Evolutionary conservation across 1,140 invertebrate species (phyloP).

Genomic region (Trachelipus rathkii): DNA sequence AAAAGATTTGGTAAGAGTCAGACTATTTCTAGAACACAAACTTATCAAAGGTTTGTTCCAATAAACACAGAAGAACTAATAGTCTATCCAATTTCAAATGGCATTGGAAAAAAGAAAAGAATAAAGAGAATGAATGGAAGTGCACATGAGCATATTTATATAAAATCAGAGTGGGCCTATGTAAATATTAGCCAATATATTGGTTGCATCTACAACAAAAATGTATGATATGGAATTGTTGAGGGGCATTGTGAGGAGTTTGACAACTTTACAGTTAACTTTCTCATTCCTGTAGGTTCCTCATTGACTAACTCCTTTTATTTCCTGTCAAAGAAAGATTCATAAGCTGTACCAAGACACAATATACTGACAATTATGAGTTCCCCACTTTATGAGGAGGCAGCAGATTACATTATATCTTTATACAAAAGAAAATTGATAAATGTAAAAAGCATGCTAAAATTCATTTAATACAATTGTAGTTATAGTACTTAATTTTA

Average conservation of each 20-base stretch:
- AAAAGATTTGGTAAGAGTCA: not conserved
- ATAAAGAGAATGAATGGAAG: not conserved
- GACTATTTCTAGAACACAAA: slow-evolving; percentile 2
- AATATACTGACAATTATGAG: not conserved
- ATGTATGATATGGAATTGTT: not conserved
- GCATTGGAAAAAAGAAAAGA: not conserved
- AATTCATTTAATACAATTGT: too few species aligned
- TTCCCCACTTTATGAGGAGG: not conserved
- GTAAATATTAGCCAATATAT: not conserved
- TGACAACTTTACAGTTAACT: not conserved
- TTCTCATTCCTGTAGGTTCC: not conserved
- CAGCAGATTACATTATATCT: not conserved
- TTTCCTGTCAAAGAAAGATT: not conserved
- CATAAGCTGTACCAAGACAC: not conserved
- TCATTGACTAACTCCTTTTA: not conserved
- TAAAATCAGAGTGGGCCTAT: not conserved
- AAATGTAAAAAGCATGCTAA: too few species aligned
- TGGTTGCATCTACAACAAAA: not conserved
- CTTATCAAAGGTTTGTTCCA: not conserved
- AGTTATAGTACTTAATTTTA: too few species aligned
- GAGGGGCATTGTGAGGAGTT: not conserved
- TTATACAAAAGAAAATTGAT: not conserved
- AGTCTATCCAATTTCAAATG: not conserved
- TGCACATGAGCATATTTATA: not conserved
- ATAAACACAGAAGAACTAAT: not conserved